Evolutionary conservation across 2,113 vertebrate species (phyloP).

Genomic region (Ctenomys sociabilis): DNA sequence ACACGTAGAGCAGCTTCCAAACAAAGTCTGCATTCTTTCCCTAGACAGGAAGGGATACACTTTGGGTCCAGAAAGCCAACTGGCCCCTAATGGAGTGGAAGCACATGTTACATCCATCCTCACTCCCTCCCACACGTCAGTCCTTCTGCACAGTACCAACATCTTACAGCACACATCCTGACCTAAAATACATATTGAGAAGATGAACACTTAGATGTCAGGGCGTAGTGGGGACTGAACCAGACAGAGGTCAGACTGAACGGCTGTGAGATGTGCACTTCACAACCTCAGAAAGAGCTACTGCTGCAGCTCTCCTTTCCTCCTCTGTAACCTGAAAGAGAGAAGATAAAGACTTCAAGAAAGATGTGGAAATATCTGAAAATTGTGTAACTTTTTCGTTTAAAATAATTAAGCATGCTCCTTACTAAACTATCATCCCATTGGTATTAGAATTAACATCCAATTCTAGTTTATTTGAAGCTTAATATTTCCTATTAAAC

Average conservation of each 20-base stretch:
- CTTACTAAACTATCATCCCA: neutral
- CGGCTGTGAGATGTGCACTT: neutral
- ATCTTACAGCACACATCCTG: fast-evolving
- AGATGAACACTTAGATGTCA: neutral
- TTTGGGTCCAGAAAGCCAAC: neutral
- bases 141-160: neutral
- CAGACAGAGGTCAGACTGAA: neutral
- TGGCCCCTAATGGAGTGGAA: neutral
- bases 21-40: neutral
- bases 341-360: neutral
- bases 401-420: neutral
- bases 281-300: neutral
- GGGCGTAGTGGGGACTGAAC: neutral
- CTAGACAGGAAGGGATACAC: neutral
- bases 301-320: fast-evolving
- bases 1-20: fast-evolving
- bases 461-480: slow-evolving; percentile 11
- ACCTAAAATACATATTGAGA: neutral
- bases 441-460: slow-evolving; percentile 8
- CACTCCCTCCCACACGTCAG: fast-evolving
- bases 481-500: slow-evolving; percentile 30
- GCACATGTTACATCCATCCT: neutral
- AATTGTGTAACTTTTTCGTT: neutral
- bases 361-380: neutral
- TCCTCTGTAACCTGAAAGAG: neutral